phyloP scores from a whole-genome alignment of 2,888 invertebrate genomes.

The Tethea ocularis region DNA sequence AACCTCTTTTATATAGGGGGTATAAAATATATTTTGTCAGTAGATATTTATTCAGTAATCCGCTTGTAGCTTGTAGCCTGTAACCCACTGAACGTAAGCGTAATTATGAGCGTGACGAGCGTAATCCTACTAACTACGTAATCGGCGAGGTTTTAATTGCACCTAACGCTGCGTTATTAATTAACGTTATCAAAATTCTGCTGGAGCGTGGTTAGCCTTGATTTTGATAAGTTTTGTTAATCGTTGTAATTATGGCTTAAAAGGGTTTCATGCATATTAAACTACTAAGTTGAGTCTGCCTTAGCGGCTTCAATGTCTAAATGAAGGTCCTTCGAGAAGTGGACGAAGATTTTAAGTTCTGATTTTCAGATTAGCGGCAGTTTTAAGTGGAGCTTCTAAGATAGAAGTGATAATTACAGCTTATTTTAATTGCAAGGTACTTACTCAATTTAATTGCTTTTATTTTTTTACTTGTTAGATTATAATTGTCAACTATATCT shows the following conservation, averaged over 20 bases:
- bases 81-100: slow-evolving; percentile 30
- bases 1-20: too few species aligned
- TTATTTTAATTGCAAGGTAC: too few species aligned
- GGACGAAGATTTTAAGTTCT: too few species aligned
- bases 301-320: background rate
- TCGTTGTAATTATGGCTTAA: background rate
- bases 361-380: too few species aligned
- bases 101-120: slow-evolving; percentile 60
- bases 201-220: slow-evolving; percentile 21
- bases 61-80: slow-evolving; percentile 25
- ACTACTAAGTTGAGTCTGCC: background rate
- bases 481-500: too few species aligned
- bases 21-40: background rate
- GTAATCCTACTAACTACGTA: slow-evolving; percentile 48
- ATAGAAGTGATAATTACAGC: too few species aligned
- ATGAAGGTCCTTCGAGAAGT: slow-evolving; percentile 9
- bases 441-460: too few species aligned
- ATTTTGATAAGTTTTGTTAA: slow-evolving; percentile 20
- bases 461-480: too few species aligned
- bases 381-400: too few species aligned
- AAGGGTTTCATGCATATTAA: slow-evolving; percentile 1
- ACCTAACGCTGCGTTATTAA: slow-evolving; percentile 42
- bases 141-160: slow-evolving; percentile 59
- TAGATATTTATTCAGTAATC: slow-evolving; percentile 15
- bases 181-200: slow-evolving; percentile 46